phyloP scores from a whole-genome alignment of 2,113 vertebrate genomes.

The Petroica traversi region DNA sequence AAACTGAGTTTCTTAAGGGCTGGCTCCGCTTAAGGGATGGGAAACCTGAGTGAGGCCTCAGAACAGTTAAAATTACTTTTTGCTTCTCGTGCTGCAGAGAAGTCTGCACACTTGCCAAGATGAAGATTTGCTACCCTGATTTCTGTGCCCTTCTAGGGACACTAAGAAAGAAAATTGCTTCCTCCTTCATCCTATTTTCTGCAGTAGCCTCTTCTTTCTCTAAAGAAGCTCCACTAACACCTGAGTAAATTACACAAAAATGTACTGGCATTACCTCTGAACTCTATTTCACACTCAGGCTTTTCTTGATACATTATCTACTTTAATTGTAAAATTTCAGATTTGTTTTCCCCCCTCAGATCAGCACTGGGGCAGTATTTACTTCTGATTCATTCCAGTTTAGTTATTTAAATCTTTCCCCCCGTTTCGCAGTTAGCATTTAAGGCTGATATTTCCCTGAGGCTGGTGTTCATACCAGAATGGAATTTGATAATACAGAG shows the following conservation, averaged over 20 bases:
- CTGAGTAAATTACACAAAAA: background rate
- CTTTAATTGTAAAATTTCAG: background rate
- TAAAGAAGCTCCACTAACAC: background rate
- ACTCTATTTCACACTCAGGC: background rate
- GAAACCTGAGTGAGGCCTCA: background rate
- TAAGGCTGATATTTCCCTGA: constrained; percentile 46
- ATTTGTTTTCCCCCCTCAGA: background rate
- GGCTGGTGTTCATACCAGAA: constrained; percentile 37
- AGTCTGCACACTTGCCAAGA: background rate
- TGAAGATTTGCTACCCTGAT: background rate
- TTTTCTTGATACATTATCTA: background rate
- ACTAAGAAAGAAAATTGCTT: background rate
- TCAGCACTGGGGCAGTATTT: background rate
- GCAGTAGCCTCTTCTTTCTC: background rate
- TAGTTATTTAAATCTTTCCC: constrained; percentile 41
- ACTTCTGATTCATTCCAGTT: constrained; percentile 51
- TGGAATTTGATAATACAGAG: constrained; percentile 33
- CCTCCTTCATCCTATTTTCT: background rate
- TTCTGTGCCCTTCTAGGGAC: constrained; percentile 12
- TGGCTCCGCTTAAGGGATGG: background rate
- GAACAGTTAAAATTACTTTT: background rate
- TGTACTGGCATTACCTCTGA: background rate
- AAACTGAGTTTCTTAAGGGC: background rate
- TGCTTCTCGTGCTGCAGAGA: background rate
- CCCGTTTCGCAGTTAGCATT: constrained; percentile 38